Evolutionary conservation across 1,140 invertebrate genomes (phyloP).

Genomic region (Drosophila prosaltans): DNA sequence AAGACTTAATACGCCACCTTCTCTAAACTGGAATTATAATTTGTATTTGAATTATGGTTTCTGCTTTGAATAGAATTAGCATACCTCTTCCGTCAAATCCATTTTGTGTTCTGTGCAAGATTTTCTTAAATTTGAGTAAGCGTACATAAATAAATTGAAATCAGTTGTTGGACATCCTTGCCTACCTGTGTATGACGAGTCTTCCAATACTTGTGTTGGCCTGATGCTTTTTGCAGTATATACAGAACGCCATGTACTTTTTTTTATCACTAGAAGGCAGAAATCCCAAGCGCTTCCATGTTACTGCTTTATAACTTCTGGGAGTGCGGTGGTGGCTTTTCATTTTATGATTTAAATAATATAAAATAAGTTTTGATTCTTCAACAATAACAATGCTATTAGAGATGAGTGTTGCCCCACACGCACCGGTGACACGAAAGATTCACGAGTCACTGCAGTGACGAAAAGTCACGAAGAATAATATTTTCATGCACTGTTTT

Average conservation of each 20-base stretch:
- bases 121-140: slow-evolving; percentile 19
- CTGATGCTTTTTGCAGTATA: slow-evolving; percentile 40
- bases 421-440: neutral
- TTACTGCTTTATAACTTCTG: slow-evolving; percentile 24
- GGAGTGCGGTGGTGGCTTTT: slow-evolving; percentile 18
- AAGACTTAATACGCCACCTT: neutral
- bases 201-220: slow-evolving; percentile 47
- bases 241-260: slow-evolving; percentile 38
- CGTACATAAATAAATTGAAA: neutral
- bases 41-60: neutral
- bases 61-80: neutral
- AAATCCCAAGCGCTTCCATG: slow-evolving; percentile 40
- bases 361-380: neutral
- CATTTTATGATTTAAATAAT: slow-evolving; percentile 16
- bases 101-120: slow-evolving; percentile 21
- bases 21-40: neutral
- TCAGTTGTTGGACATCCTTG: neutral
- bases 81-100: slow-evolving; percentile 38
- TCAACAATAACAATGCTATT: slow-evolving; percentile 9
- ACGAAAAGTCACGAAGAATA: neutral
- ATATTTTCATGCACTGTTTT: neutral
- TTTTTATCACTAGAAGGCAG: slow-evolving; percentile 17
- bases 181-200: slow-evolving; percentile 44
- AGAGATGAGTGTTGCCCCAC: neutral
- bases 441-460: neutral